Evolutionary conservation across 2,888 invertebrate genomes (phyloP), one percentile per base, ranked within the genome.

Genomic region (Chromoteleia sp.): DNA sequence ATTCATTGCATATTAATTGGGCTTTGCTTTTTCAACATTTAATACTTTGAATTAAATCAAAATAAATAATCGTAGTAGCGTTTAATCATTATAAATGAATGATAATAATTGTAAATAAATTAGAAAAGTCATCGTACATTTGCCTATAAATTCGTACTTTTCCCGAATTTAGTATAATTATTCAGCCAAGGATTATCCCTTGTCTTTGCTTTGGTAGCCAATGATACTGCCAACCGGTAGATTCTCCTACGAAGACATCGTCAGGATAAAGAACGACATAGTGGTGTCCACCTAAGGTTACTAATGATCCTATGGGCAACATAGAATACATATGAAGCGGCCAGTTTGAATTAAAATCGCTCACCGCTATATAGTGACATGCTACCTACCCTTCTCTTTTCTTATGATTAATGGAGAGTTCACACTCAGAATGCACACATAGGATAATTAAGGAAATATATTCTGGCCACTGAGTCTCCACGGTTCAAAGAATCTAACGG

Each of bases 401-500:
- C 87, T 89, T 88, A 89, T 91, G 91, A 92, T 92, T 92, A 91
- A 91, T 92, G 91, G 90, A 90, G 88, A 91, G 91, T 91, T 92
- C 91, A 91, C 91, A 92, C 91, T 91, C 89, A 89, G 91, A 92
- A 91, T 91, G 91, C 91, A 91, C 91, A 91, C 90, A 90, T 87
- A 88, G 91, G 91, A 92, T 92, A 92, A 91, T 92, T 91, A 91
- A 91, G 91, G 90, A 89, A 88, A 90, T 91, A 91, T 91, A 91
- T 91, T 90, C 90, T 88, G 88, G 91, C 91, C 91, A 91, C 91
- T 88, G 90, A 88, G 89, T 87, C 88, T 89, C 80, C 84, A 82
- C 85, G 84, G 86, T 87, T 87, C 88, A 79, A 90, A 89, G 87
- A 86, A 90, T 90, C 86, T 90, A 90, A 87, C 89, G 90, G 90